A percentile compares a stretch with the other conserved stretches of the same genome.
Conservation (phyloP, 2,113 vertebrate genomes). For the Heteronetta atricapilla region DNA sequence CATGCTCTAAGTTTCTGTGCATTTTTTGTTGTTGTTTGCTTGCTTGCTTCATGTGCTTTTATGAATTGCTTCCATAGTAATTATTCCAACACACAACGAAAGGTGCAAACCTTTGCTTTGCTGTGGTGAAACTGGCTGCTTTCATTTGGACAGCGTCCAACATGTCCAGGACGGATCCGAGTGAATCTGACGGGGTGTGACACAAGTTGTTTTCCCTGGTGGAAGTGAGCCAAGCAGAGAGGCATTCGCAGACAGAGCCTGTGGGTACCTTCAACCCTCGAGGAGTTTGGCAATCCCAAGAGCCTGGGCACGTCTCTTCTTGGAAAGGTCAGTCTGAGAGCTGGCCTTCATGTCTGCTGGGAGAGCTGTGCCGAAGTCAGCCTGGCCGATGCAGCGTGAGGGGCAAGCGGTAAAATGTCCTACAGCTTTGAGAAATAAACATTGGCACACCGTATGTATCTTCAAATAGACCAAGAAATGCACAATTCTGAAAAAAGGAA, state of each 20-base stretch:
- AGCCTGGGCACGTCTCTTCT: background rate
- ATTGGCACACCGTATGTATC: background rate
- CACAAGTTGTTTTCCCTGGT: background rate
- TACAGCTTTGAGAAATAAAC: background rate
- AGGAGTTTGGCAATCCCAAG: background rate
- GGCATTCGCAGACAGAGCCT: background rate
- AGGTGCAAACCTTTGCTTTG: background rate
- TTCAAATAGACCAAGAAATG: background rate
- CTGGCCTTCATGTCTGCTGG: rapidly evolving
- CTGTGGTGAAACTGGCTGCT: background rate
- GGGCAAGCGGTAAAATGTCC: background rate
- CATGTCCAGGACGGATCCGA: background rate
- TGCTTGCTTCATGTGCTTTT: background rate
- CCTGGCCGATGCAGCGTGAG: background rate
- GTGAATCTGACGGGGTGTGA: background rate
- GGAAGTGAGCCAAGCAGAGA: background rate
- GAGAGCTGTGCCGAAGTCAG: background rate
- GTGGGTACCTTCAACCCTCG: background rate
- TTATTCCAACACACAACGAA: background rate
- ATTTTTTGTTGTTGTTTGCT: background rate
- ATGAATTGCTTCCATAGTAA: background rate
- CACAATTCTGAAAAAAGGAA: background rate
- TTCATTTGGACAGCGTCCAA: background rate
- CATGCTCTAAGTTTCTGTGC: background rate
- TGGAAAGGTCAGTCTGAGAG: background rate